Evolutionary conservation across 2,888 invertebrate species (phyloP), one percentile per base, ranked within the genome.

Genomic region (Merodon equestris): DNA sequence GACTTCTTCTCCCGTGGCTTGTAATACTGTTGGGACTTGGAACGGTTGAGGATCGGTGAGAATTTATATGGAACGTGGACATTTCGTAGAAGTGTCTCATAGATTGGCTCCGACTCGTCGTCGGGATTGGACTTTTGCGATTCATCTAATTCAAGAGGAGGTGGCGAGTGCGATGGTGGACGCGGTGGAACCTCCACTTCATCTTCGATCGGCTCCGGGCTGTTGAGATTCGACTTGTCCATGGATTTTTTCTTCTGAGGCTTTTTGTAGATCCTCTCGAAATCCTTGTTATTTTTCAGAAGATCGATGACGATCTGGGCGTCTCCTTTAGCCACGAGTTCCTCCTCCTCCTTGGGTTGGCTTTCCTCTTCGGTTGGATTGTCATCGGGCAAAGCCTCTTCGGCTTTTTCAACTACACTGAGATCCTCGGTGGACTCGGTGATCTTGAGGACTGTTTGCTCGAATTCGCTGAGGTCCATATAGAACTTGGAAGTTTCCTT

Each of bases 241-340:
- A 81, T 40, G 0, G 86, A 85, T 15, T 87, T 88, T 83, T 89
- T 89, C 87, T 88, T 91, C 79, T 94, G 92, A 83, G 94, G 94
- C 84, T 94, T 94, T 83, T 94, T 94, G 19, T 95, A 89, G 47
- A 95, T 90, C 82, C 94, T 93, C 82, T 95, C 94, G 82, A 96
- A 95, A 81, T 95, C 95, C 83, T 94, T 91, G 85, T 94, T 95
- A 86, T 95, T 94, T 92, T 95, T 93, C 4, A 96, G 89, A 12
- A 96, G 90, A 85, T 95, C 95, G 0, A 95, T 93, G 56, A 96
- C 95, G 53, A 96, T 88, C 60, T 89, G 86, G 0, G 88, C 86
- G 82, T 89, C 89, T 13, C 86, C 85, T 93, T 88, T 95, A 61
- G 79, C 71, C 79, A 75, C 40, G 7, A 18, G n/a, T 12, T 76